Percentiles rank a stretch among this genome's conserved stretches.
Conservation (phyloP, 2,113 vertebrate genomes). For the Eurystomus gularis region DNA sequence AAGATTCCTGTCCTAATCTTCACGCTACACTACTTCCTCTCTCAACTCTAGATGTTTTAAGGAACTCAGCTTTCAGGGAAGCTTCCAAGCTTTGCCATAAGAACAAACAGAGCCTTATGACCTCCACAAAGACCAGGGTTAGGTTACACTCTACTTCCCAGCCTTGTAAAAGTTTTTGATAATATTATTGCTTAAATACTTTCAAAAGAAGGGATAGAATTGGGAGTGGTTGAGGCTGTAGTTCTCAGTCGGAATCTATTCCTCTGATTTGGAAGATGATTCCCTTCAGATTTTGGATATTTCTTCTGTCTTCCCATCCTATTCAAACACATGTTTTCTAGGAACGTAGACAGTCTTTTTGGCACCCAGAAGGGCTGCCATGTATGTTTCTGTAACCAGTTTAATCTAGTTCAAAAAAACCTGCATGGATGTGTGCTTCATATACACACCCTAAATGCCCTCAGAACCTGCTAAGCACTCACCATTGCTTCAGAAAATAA, state of each 20-base stretch:
- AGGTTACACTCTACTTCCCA: background rate
- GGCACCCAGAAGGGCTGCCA: background rate
- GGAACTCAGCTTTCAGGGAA: too few species aligned
- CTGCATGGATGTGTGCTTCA: background rate
- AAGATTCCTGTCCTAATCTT: background rate
- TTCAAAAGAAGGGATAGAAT: background rate
- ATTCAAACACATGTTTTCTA: background rate
- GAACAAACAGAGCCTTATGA: background rate
- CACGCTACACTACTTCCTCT: background rate
- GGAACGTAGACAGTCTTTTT: background rate
- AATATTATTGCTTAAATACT: background rate
- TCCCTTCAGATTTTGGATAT: background rate
- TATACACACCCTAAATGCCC: background rate
- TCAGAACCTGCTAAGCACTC: background rate
- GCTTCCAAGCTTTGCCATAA: background rate
- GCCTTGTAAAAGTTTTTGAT: background rate
- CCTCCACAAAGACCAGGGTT: background rate
- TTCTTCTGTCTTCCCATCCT: background rate
- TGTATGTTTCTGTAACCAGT: background rate
- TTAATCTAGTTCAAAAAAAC: background rate
- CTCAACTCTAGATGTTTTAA: background rate
- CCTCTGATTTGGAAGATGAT: background rate
- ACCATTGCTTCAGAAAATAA: background rate
- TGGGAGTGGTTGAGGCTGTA: background rate
- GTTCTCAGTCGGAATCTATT: background rate